Evolutionary conservation across 2,888 invertebrate species (phyloP), one percentile per base, ranked within the genome.

Genomic region (Caenorhabditis virilis): DNA sequence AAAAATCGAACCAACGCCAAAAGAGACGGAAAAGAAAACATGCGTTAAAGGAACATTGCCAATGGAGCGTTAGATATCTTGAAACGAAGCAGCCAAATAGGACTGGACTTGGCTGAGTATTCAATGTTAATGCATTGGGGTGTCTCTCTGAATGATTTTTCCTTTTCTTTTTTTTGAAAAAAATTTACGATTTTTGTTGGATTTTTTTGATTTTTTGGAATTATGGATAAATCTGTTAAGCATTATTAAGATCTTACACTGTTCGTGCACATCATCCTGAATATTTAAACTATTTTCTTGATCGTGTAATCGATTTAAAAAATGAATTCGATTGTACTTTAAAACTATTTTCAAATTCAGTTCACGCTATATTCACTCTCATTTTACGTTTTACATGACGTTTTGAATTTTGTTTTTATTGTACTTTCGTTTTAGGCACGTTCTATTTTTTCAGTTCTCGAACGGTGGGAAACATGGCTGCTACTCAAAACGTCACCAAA

Each of bases 401-500:
- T n/a, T n/a, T n/a, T n/a, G n/a, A n/a, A n/a, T n/a, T n/a, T n/a
- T n/a, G n/a, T n/a, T n/a, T n/a, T n/a, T n/a, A n/a, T n/a, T n/a
- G n/a, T n/a, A n/a, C n/a, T n/a, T n/a, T n/a, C n/a, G n/a, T n/a
- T n/a, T n/a, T n/a, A n/a, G n/a, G n/a, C n/a, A n/a, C 25, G n/a
- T 42, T 35, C 20, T 13, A 36, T 16, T n/a, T 42, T 57, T 56
- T 36, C 35, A 25, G 25, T 2, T 38, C 22, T 43, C 30, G 27
- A 39, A 50, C 50, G 26, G 33, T 59, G 59, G 61, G 47, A 33
- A 33, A 18, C 16, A 74, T 72, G 74, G 70, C 72, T 65, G 65
- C 63, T 53, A 71, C 59, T 48, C 67, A 67, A 41, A 61, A 59
- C 47, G 76, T 82, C 50, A 80, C 80, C 45, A 82, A 82, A 74